Evolutionary conservation across 2,797 vertebrate genomes (phyloP), one percentile per base, ranked within the genome.

Genomic region (Alfaro cultratus): DNA sequence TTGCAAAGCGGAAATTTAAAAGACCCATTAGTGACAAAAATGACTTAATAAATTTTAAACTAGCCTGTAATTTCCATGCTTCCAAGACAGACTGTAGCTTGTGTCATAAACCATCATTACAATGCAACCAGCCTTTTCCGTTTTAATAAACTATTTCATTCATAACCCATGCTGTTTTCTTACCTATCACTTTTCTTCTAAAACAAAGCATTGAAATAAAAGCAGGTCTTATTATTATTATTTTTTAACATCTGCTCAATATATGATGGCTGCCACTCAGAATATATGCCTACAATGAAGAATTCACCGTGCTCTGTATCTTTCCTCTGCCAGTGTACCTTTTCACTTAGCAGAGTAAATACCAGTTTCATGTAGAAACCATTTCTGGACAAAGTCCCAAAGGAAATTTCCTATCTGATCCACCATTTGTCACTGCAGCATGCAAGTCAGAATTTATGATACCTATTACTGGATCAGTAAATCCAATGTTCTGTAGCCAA

Each of bases 391-490:
- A 91, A 87, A 87, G 89, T 92, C 91, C 89, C 91, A 93, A 87
- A 91, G 90, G 91, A 94, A 92, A 94, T 93, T 93, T 93, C 88
- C 90, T 91, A 91, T 95, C 88, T 93, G 92, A 93, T 94, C 89
- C 91, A 76, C 87, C 89, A 92, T 94, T 94, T 92, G 88, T 95
- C 92, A 93, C 78, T 85, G 86, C 91, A 85, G 90, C 85, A 94
- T 93, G 92, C 88, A 91, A 91, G 91, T 93, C 88, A 91, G 83
- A 93, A 96, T 94, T 94, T 94, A 95, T 95, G 91, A 88, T 91
- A 90, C 92, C 89, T 94, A 93, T 95, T 94, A 95, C 92, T 80
- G 80, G 86, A 91, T 91, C 88, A 91, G 91, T 92, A 94, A 93
- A 95, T 93, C 87, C 90, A 94, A 91, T 94, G 92, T 93, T 92